A percentile compares a stretch with the other conserved stretches of the same genome.
Conservation (phyloP, 2,888 invertebrate species). For the Galeopsomyia nigrocyanea region DNA sequence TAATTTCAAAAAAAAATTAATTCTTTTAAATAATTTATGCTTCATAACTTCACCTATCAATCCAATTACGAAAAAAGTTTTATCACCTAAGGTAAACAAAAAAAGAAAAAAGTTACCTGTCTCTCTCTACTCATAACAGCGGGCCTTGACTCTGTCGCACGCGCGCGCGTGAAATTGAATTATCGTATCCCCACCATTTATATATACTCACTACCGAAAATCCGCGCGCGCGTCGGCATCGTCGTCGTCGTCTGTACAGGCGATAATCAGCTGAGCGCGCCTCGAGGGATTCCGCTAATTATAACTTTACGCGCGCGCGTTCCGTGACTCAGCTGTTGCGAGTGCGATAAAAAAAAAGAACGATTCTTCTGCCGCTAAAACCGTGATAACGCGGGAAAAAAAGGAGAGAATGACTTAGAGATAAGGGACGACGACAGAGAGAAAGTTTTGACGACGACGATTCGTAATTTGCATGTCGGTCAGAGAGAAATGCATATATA, state of each 20-base stretch:
- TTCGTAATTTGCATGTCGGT: too few species aligned
- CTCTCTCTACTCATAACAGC: background rate
- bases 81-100: too few species aligned
- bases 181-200: background rate
- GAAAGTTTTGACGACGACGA: too few species aligned
- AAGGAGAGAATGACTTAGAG: too few species aligned
- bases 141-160: background rate
- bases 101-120: background rate
- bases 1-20: too few species aligned
- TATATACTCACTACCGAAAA: conserved; percentile 7
- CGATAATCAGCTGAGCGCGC: conserved; percentile 31
- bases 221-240: background rate
- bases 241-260: too few species aligned
- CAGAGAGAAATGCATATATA: background rate
- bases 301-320: conserved; percentile 12
- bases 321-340: background rate
- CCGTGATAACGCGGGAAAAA: too few species aligned
- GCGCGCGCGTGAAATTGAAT: background rate
- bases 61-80: too few species aligned
- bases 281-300: conserved; percentile 34
- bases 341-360: background rate
- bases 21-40: too few species aligned
- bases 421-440: too few species aligned
- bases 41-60: too few species aligned
- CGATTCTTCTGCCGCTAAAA: too few species aligned